A percentile compares a stretch with the other conserved stretches of the same genome.
These are phyloP conservation scores for Erebia epiphron DNA, from an alignment of 2,888 invertebrate genomes.

Conservation along the genomic window DNA sequence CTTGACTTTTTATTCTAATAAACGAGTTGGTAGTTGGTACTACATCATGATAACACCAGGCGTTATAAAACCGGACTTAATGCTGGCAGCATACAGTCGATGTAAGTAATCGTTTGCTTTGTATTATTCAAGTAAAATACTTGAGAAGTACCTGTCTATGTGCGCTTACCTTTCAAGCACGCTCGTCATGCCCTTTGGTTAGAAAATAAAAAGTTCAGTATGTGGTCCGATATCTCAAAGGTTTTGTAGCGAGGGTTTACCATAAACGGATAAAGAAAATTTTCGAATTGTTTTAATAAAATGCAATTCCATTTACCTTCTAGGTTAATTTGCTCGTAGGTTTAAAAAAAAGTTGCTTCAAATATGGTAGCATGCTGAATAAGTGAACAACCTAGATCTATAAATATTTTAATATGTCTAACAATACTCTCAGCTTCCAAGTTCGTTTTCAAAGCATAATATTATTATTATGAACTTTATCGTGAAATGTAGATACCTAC, in stretches of 20 bases:
- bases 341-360: background rate
- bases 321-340: background rate
- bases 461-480: no score
- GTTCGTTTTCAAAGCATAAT: no score
- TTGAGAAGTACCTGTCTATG: slow-evolving; percentile 25
- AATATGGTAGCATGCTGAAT: background rate
- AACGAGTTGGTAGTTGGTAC: slow-evolving; percentile 46
- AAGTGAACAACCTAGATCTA: background rate
- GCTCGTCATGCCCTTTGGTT: slow-evolving; percentile 41
- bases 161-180: slow-evolving; percentile 46
- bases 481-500: no score
- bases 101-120: slow-evolving; percentile 26
- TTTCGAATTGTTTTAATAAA: background rate
- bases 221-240: slow-evolving; percentile 1
- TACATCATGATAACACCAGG: slow-evolving; percentile 32
- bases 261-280: background rate
- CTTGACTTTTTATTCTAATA: slow-evolving; percentile 64
- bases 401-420: background rate
- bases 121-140: slow-evolving; percentile 28
- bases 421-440: no score
- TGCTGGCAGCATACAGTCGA: slow-evolving; percentile 19
- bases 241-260: slow-evolving; percentile 9
- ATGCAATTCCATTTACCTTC: background rate
- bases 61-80: slow-evolving; percentile 28
- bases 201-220: slow-evolving; percentile 16